Evolutionary conservation across 1,140 invertebrate species (phyloP).

Genomic region (Musca vetustissima): DNA sequence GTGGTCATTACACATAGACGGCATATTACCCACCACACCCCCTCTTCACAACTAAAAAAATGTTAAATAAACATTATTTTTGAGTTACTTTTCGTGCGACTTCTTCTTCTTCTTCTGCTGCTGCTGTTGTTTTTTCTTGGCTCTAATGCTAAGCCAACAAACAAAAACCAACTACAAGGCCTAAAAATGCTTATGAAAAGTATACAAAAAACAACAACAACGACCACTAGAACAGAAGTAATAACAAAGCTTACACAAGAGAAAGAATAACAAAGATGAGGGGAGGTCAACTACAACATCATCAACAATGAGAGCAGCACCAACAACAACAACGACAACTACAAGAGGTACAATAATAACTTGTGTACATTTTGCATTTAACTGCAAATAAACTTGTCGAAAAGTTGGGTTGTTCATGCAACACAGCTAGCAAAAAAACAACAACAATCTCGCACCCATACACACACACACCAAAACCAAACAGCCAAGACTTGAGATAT

Average conservation of each 20-base stretch:
- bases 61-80: slow-evolving; percentile 5
- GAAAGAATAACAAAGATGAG: no score
- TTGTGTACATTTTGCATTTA: slow-evolving; percentile 52
- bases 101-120: background rate
- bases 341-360: slow-evolving; percentile 39
- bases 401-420: slow-evolving; percentile 4
- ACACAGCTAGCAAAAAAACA: no score
- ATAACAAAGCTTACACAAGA: background rate
- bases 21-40: no score
- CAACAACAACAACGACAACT: slow-evolving; percentile 43
- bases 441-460: no score
- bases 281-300: no score
- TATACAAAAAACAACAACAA: slow-evolving; percentile 35
- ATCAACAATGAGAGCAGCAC: slow-evolving; percentile 29
- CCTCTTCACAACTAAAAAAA: no score
- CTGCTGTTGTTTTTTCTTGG: no score
- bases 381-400: slow-evolving; percentile 49
- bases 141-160: slow-evolving; percentile 1
- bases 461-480: no score
- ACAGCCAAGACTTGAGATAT: no score
- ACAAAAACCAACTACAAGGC: slow-evolving; percentile 1
- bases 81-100: background rate
- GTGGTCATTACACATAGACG: no score
- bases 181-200: background rate
- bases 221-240: slow-evolving; percentile 23